These are phyloP conservation scores for Papilio demoleus DNA, from an alignment of 2,888 invertebrate species.

Conservation along the genomic window DNA sequence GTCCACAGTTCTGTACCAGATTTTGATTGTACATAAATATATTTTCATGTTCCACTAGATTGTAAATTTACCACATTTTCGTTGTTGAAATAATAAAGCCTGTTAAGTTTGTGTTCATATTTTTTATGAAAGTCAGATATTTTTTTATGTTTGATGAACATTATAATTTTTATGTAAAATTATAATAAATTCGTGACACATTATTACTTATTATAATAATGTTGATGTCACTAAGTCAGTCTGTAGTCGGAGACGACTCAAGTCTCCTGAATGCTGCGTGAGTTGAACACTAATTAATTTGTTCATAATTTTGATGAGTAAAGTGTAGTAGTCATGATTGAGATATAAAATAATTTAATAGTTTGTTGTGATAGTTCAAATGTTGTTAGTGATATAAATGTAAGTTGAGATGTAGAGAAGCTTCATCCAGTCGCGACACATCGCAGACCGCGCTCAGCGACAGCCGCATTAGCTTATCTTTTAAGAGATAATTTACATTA, in stretches of 20 bases:
- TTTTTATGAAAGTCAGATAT: constrained; percentile 4
- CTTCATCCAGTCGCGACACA: background rate
- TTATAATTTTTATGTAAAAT: background rate
- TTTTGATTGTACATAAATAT: constrained; percentile 10
- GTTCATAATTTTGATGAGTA: constrained; percentile 14
- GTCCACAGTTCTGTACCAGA: background rate
- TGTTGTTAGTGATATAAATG: constrained; percentile 19
- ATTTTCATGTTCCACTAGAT: background rate
- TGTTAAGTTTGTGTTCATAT: constrained; percentile 20
- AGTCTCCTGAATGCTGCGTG: background rate
- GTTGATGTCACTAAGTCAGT: no score
- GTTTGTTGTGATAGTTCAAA: constrained; percentile 37
- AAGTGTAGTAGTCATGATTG: constrained; percentile 18
- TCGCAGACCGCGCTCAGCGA: background rate
- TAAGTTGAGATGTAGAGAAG: background rate
- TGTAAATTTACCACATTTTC: background rate
- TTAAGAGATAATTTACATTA: constrained; percentile 21
- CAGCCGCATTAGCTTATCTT: no score
- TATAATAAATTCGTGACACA: background rate
- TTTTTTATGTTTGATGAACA: background rate
- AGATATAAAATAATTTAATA: constrained; percentile 23
- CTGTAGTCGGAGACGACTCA: no score
- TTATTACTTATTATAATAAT: background rate
- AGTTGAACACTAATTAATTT: background rate
- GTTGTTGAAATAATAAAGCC: constrained; percentile 6